Evolutionary conservation across 2,113 vertebrate species (phyloP), one percentile per base, ranked within the genome.

Genomic region (Balaeniceps rex): DNA sequence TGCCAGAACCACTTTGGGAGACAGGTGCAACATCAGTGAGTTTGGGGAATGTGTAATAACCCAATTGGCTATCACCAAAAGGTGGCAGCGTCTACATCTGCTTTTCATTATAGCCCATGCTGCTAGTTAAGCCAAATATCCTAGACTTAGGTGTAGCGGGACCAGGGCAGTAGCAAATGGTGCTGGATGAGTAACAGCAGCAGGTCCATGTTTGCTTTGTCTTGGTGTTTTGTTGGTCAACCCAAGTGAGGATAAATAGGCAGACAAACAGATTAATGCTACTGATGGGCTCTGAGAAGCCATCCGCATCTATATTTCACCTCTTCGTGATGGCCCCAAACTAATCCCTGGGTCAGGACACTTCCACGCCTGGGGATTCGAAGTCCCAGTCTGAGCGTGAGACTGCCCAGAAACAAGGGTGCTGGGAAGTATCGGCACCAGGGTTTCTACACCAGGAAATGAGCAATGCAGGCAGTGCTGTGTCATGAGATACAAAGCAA

Each of bases 41-140:
- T 54, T 55, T 2, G 15, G 31, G 28, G 47, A 86, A 64, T 11
- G 23, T 28, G 31, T 49, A 42, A 84, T 49, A 81, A 82, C 82
- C 94, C 80, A 69, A 6, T 76, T 87, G 72, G 80, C 36, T 92
- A 29, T 58, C 86, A 51, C 95, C 96, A 97, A 97, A 94, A 97
- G 94, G 88, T 94, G 96, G 94, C 95, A 97, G 95, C 87, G 88
- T 93, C 76, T 91, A 68, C 92, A 94, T 95, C 92, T 90, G 94
- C 86, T 95, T 95, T 75, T 91, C 11, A 7, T 94, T 90, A 85
- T 1, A 87, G n/a, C n/a, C 74, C 44, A 4, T 11, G 60, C n/a
- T 82, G 72, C 29, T 51, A 21, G 38, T 78, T 70, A 88, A 84
- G 15, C 68, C 84, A 85, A 77, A 57, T 23, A 55, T 7, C 26